A percentile compares a stretch with the other conserved stretches of the same genome.
Evolutionary conservation across 2,797 vertebrate species (phyloP).

Genomic region (Choloepus didactylus): DNA sequence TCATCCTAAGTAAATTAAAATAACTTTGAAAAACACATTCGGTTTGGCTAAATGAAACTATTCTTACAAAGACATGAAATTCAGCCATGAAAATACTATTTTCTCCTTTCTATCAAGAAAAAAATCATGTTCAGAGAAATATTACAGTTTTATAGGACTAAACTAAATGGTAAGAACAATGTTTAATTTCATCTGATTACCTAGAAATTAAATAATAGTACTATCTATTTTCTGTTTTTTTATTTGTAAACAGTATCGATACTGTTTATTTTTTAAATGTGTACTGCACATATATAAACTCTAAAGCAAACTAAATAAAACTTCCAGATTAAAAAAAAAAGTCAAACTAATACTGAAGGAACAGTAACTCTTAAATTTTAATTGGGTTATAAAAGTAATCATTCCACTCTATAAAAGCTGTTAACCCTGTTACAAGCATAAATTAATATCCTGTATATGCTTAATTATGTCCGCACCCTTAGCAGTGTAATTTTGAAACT

Average conservation of each 20-base stretch:
- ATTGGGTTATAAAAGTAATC: constrained; percentile 77
- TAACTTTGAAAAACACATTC: not conserved
- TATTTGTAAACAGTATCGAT: too few relatives aligned
- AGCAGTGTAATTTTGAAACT: constrained; percentile 67
- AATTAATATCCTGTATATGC: constrained; percentile 65
- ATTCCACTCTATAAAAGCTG: constrained; percentile 67
- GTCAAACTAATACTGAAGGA: constrained; percentile 65
- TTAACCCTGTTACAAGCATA: constrained; percentile 64
- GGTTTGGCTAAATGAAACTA: not conserved
- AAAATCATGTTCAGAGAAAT: not conserved
- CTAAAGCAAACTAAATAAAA: constrained; percentile 53
- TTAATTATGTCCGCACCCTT: constrained; percentile 63
- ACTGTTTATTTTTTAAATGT: constrained; percentile 55
- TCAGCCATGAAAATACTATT: not conserved
- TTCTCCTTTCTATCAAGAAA: not conserved
- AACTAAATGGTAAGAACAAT: not conserved
- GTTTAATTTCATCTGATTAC: not conserved
- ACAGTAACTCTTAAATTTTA: constrained; percentile 75
- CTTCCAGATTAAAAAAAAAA: constrained; percentile 66
- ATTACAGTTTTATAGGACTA: not conserved
- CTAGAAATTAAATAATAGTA: not conserved
- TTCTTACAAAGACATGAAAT: not conserved
- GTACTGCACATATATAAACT: not conserved
- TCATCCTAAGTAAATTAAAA: not conserved
- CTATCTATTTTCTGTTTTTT: too few relatives aligned